Percentiles rank a stretch among this genome's conserved stretches.
Conservation (phyloP, 2,797 vertebrate genomes). For the Smutsia temminckii region DNA sequence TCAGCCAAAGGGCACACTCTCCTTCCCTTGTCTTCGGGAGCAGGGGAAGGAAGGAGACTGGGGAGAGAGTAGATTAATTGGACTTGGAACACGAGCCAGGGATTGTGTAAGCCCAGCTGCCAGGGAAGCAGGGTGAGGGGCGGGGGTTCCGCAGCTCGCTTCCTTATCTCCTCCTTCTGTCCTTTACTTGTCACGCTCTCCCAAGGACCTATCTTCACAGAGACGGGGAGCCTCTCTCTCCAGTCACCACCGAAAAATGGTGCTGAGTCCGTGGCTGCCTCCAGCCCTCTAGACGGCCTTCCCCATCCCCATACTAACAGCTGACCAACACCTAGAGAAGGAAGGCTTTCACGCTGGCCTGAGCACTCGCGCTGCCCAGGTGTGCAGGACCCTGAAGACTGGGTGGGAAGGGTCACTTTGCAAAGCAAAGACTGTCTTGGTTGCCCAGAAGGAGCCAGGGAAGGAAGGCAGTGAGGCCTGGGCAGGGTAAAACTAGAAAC, state of each 20-base stretch:
- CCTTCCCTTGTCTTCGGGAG: conserved; percentile 79
- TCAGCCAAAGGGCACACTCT: conserved; percentile 81
- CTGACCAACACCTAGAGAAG: not conserved
- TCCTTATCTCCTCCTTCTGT: conserved; percentile 40
- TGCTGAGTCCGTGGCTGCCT: not conserved
- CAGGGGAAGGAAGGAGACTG: conserved; percentile 56
- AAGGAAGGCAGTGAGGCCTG: not conserved
- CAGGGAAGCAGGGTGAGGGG: not conserved
- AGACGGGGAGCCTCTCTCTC: not conserved
- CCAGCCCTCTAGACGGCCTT: not conserved
- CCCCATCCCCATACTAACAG: not conserved
- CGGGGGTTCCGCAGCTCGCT: not conserved
- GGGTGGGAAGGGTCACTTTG: not conserved
- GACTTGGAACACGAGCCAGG: conserved; percentile 64
- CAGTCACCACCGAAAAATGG: not conserved
- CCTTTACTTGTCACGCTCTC: conserved; percentile 1
- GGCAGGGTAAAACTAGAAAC: not conserved
- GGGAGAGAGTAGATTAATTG: conserved; percentile 78
- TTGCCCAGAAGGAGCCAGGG: not conserved
- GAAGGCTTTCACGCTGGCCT: not conserved
- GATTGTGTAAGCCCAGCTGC: conserved; percentile 66
- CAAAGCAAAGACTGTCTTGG: not conserved
- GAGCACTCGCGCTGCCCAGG: not conserved
- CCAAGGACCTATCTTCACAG: not conserved
- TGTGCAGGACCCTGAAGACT: not conserved